These are phyloP conservation scores for Somateria mollissima DNA, from an alignment of 2,797 vertebrate species.

Conservation along the genomic window DNA sequence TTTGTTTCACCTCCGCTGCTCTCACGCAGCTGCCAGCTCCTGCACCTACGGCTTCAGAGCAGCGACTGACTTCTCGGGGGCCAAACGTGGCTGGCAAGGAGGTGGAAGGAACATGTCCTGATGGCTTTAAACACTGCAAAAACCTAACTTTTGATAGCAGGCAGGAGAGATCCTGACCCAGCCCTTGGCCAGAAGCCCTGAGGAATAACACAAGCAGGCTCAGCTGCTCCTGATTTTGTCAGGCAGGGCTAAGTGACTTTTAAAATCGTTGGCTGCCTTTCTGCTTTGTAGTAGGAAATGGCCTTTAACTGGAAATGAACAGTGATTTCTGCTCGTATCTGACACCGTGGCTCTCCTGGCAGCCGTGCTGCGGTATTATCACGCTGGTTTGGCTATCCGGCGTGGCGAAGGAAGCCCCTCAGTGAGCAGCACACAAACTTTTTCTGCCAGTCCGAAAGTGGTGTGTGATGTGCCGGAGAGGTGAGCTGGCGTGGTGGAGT, in stretches of 20 bases:
- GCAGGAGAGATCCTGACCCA: not conserved
- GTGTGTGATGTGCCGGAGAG: not conserved
- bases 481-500: not conserved
- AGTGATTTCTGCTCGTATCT: not conserved
- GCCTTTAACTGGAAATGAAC: conserved; percentile 56
- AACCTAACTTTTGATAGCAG: accelerated
- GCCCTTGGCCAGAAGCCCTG: not conserved
- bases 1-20: not conserved
- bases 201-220: not conserved
- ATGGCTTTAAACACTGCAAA: not conserved
- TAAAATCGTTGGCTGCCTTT: conserved; percentile 43
- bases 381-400: not conserved
- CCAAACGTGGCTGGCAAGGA: not conserved
- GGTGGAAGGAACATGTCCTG: accelerated
- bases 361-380: not conserved
- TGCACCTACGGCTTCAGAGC: not conserved
- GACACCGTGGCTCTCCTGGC: not conserved
- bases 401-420: not conserved
- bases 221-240: not conserved
- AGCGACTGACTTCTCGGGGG: accelerated
- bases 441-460: not conserved
- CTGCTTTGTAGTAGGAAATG: conserved; percentile 19
- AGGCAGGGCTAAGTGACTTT: not conserved
- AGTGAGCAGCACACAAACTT: not conserved
- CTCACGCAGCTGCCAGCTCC: not conserved